phyloP scores from a whole-genome alignment of 2,797 vertebrate species.

The Nothura maculosa region DNA sequence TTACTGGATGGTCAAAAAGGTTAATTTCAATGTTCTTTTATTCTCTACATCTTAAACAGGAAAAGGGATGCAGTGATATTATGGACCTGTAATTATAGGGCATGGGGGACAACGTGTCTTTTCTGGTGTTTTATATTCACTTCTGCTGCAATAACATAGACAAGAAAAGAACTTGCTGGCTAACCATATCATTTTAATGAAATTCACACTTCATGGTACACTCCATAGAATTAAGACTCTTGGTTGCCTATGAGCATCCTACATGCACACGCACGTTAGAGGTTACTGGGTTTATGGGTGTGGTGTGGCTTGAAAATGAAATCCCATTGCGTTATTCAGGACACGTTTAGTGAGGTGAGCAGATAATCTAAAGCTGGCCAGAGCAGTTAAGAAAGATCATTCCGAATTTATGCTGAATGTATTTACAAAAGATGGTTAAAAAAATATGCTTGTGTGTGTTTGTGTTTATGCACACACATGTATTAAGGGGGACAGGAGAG shows the following conservation, averaged over 20 bases:
- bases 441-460: background rate
- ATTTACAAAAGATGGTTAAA: background rate
- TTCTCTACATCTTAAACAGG: background rate
- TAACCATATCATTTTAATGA: background rate
- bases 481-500: background rate
- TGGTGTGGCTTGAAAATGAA: background rate
- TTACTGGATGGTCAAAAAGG: background rate
- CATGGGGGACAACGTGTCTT: slow-evolving; percentile 4
- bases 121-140: background rate
- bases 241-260: background rate
- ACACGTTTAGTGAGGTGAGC: background rate
- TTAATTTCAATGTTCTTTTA: background rate
- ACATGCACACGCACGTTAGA: background rate
- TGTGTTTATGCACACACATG: background rate
- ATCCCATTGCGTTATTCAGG: background rate
- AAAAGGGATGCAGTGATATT: background rate
- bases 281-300: background rate
- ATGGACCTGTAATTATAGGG: background rate
- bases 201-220: background rate
- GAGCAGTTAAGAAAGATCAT: background rate
- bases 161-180: background rate
- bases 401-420: background rate
- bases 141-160: background rate
- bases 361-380: background rate
- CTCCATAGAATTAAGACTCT: background rate